Conservation (phyloP, 2,888 invertebrate genomes). For the Morinoia aosen region DNA sequence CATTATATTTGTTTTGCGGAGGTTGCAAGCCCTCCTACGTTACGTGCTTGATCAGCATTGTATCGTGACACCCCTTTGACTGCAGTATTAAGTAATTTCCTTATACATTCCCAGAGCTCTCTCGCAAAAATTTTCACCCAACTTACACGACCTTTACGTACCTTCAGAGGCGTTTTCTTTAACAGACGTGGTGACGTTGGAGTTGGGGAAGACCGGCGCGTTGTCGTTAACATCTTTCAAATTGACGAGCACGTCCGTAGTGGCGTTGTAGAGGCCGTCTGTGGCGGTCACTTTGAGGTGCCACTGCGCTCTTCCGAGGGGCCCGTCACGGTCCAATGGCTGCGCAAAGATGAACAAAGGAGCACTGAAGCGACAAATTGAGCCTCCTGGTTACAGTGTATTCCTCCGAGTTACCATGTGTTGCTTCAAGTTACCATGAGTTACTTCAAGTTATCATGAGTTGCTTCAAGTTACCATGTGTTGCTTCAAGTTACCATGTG, state of each 20-base stretch:
- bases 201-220: constrained; percentile 59
- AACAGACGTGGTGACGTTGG: constrained; percentile 55
- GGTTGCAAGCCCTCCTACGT: too few relatives aligned
- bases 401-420: background rate
- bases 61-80: too few relatives aligned
- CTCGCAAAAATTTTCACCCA: background rate
- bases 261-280: constrained; percentile 57
- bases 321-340: constrained; percentile 65
- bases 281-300: constrained; percentile 59
- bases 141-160: background rate
- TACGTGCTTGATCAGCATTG: too few relatives aligned
- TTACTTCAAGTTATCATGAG: background rate
- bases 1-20: too few relatives aligned
- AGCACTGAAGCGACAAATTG: constrained; percentile 11
- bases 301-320: constrained; percentile 61
- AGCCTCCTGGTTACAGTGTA: background rate
- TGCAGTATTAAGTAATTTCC: too few relatives aligned
- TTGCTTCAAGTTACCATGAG: background rate
- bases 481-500: background rate
- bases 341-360: constrained; percentile 52
- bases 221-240: constrained; percentile 66
- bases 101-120: too few relatives aligned
- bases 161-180: constrained; percentile 61
- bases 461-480: background rate
- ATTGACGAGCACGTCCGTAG: constrained; percentile 60